Evolutionary conservation across 2,797 vertebrate species (phyloP), one percentile per base, ranked within the genome.

Genomic region (Arctocebus calabarensis): DNA sequence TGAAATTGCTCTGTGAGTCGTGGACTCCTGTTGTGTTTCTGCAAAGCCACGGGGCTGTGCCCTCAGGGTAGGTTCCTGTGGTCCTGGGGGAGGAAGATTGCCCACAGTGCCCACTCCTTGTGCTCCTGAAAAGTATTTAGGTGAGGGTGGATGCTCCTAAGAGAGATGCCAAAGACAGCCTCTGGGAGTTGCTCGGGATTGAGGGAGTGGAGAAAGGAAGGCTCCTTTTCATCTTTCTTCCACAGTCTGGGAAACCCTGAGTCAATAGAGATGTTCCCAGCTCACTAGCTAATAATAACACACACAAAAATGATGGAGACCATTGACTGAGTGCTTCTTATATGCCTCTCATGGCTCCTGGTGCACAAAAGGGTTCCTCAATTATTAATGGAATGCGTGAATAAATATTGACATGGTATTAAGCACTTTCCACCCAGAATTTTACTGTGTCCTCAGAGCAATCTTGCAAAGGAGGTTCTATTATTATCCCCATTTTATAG

Each of bases 341-440:
- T 0, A 4, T 37, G 81, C 59, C 59, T 32, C 40, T 22, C 13
- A 0, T 0, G 1, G 37, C 11, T 11, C 73, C 27, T 27, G 66
- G 48, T 1, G 10, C n/a, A 68, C 25, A 55, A 17, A 11, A 70
- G 71, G 29, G 13, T 2, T 0, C 20, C 23, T 1, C 9, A 12
- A 3, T 32, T 27, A 23, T 17, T 17, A 19, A 17, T 3, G 57
- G 19, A 25, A 37, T 4, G 19, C 66, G 45, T 10, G 25, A 25
- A 34, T 45, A 29, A 55, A 14, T 27, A 45, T 16, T 12, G 17
- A 4, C 20, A 22, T 43, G 37, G 14, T 14, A 27, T 19, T 32
- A 29, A 32, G 7, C 19, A 3, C 12, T 40, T 25, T 16, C 25
- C 32, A 45, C 12, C 6, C 13, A 22, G 43, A 45, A 12, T 32